phyloP scores from a whole-genome alignment of 2,797 vertebrate genomes.

The Ctenochaetus hawaiiensis region DNA sequence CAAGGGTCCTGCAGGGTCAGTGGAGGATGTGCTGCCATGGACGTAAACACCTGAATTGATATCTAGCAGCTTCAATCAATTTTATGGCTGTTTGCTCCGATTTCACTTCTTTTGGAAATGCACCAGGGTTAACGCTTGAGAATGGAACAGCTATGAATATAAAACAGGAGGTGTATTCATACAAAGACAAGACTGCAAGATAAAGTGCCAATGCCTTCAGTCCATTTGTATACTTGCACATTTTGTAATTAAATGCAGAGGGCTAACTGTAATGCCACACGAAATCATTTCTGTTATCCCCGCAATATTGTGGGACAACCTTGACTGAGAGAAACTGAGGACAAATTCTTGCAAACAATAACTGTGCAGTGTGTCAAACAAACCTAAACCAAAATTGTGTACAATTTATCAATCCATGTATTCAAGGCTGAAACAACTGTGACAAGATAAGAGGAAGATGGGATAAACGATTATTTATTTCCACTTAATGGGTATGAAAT shows the following conservation, averaged over 20 bases:
- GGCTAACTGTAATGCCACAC: constrained; percentile 8
- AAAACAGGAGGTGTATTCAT: constrained; percentile 59
- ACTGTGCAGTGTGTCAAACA: constrained; percentile 36
- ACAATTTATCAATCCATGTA: constrained; percentile 66
- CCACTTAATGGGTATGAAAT: constrained; percentile 58
- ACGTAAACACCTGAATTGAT: constrained; percentile 74
- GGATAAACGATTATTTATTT: constrained; percentile 65
- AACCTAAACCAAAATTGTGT: constrained; percentile 54
- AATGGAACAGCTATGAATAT: constrained; percentile 77
- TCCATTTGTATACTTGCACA: constrained; percentile 34
- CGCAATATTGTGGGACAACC: constrained; percentile 46
- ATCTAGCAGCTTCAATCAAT: constrained; percentile 77
- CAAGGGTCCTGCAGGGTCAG: constrained; percentile 79
- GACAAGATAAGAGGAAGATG: constrained; percentile 70
- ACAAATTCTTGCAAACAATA: constrained; percentile 54
- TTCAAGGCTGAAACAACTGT: constrained; percentile 65
- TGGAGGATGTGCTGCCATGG: constrained; percentile 68
- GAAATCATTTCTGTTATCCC: constrained; percentile 17
- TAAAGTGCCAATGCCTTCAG: background rate
- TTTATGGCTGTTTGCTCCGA: constrained; percentile 76
- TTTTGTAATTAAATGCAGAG: constrained; percentile 41
- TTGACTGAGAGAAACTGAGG: constrained; percentile 54
- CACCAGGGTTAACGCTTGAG: constrained; percentile 59
- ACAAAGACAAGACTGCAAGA: constrained; percentile 34
- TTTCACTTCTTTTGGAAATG: constrained; percentile 72